A percentile compares a stretch with the other conserved stretches of the same genome.
phyloP scores from a whole-genome alignment of 1,140 invertebrate species.

The Eciton burchellii region DNA sequence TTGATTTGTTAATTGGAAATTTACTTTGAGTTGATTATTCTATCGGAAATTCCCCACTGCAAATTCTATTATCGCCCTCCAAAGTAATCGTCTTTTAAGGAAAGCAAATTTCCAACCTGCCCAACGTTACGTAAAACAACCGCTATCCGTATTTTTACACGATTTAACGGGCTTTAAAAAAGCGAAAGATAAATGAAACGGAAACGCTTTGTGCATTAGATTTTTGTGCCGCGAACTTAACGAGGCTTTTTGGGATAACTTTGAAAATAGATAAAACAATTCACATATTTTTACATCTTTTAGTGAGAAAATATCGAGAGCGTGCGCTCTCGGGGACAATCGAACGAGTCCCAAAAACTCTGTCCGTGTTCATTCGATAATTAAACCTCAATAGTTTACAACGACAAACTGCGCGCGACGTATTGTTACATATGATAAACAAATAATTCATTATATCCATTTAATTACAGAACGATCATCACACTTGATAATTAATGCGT shows the following conservation, averaged over 20 bases:
- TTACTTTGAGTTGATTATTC: conserved; percentile 25
- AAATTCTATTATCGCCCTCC: conserved; percentile 54
- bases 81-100: conserved; percentile 48
- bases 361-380: neutral
- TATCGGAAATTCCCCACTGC: conserved; percentile 25
- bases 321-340: neutral
- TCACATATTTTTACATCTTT: conserved; percentile 2
- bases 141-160: conserved; percentile 18
- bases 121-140: conserved; percentile 39
- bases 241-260: neutral
- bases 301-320: neutral
- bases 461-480: neutral
- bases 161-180: conserved; percentile 22
- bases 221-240: conserved; percentile 18
- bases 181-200: conserved; percentile 17
- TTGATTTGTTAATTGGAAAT: conserved; percentile 20
- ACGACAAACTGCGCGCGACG: neutral
- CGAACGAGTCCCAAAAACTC: neutral
- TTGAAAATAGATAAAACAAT: neutral
- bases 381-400: neutral
- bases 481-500: neutral
- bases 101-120: conserved; percentile 45
- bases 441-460: neutral
- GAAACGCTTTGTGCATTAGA: neutral
- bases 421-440: neutral